phyloP scores from a whole-genome alignment of 2,113 vertebrate genomes.

The Gadus chalcogrammus region DNA sequence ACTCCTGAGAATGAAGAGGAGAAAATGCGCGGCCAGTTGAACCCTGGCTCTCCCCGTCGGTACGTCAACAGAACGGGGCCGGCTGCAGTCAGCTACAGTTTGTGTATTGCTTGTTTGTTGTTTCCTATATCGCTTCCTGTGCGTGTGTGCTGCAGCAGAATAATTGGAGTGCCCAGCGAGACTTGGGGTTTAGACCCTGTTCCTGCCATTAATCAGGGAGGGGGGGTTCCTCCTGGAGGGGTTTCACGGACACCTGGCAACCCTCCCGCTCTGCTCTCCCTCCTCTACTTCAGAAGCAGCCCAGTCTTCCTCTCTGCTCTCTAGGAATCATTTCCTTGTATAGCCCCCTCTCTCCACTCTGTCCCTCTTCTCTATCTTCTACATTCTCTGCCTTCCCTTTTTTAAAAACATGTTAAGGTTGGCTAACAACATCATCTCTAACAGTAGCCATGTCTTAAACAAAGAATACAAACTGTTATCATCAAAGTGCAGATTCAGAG shows the following conservation, averaged over 20 bases:
- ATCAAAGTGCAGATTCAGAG: too few species aligned
- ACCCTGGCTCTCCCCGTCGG: too few species aligned
- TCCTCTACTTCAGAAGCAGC: neutral
- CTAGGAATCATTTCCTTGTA: slow-evolving; percentile 63
- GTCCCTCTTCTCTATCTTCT: slow-evolving; percentile 30
- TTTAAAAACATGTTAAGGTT: too few species aligned
- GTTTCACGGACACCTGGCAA: slow-evolving; percentile 44
- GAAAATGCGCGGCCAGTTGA: too few species aligned
- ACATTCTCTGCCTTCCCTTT: neutral
- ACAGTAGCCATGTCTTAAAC: too few species aligned
- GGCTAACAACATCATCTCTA: too few species aligned
- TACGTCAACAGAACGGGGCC: too few species aligned
- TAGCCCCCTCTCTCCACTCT: slow-evolving; percentile 26
- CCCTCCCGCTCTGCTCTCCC: slow-evolving; percentile 19
- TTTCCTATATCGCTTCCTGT: neutral
- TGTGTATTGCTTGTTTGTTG: neutral
- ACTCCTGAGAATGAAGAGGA: too few species aligned
- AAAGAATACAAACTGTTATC: too few species aligned
- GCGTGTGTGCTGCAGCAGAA: slow-evolving; percentile 27
- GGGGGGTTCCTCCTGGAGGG: slow-evolving; percentile 53
- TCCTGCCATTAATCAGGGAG: slow-evolving; percentile 65
- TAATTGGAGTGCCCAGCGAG: slow-evolving; percentile 46
- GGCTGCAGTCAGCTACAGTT: neutral
- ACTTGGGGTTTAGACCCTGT: slow-evolving; percentile 44
- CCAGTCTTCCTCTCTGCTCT: slow-evolving; percentile 59